Conservation (phyloP, 2,888 invertebrate genomes). For the Busseola fusca region DNA sequence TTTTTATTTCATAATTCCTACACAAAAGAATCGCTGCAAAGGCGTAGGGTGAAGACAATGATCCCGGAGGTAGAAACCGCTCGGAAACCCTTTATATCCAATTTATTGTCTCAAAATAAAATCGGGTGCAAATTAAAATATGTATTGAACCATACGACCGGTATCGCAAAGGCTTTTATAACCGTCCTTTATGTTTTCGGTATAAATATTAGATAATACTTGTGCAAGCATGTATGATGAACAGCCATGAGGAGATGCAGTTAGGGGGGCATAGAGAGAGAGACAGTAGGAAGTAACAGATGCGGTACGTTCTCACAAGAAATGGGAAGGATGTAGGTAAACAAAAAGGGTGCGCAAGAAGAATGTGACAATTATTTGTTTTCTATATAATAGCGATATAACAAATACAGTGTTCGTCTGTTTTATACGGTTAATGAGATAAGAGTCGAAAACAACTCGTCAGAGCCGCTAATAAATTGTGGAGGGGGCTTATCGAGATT, state of each 20-base stretch:
- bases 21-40: conserved; percentile 84
- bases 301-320: conserved; percentile 46
- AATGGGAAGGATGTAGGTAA: conserved; percentile 40
- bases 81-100: conserved; percentile 87
- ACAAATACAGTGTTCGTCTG: conserved; percentile 61
- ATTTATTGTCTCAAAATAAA: conserved; percentile 88
- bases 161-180: conserved; percentile 69
- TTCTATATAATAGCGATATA: conserved; percentile 57
- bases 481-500: conserved; percentile 84
- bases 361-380: conserved; percentile 51
- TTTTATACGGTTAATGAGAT: conserved; percentile 71
- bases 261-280: conserved; percentile 22
- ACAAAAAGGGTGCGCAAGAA: conserved; percentile 50
- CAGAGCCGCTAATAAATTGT: conserved; percentile 82
- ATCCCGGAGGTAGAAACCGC: conserved; percentile 87
- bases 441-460: conserved; percentile 79
- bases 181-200: conserved; percentile 67
- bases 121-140: conserved; percentile 89
- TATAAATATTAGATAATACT: conserved; percentile 57
- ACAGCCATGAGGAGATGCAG: conserved; percentile 22
- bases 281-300: conserved; percentile 38
- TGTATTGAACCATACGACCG: conserved; percentile 75
- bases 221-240: conserved; percentile 48
- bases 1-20: conserved; percentile 88
- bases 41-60: conserved; percentile 88